A percentile compares a stretch with the other conserved stretches of the same genome.
phyloP scores from a whole-genome alignment of 2,113 vertebrate genomes.

The Promerops cafer region DNA sequence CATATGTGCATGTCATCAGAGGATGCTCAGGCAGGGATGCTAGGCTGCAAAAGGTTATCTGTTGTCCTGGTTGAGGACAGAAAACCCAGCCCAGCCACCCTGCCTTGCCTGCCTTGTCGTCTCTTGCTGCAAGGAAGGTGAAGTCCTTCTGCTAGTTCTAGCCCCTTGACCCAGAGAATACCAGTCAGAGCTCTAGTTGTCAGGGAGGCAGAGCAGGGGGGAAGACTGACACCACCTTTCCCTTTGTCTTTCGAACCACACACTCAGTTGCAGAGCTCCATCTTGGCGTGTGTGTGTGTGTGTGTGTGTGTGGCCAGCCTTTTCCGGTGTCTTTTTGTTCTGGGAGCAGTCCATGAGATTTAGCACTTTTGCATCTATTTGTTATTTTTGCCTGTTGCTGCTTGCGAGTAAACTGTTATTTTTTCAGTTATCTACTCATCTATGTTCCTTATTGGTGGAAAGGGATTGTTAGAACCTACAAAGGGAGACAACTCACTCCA shows the following conservation, averaged over 20 bases:
- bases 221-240: background rate
- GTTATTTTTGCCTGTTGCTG: background rate
- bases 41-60: background rate
- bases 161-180: background rate
- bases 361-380: background rate
- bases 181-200: background rate
- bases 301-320: background rate
- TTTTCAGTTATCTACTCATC: background rate
- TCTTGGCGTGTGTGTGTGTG: background rate
- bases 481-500: background rate
- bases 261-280: accelerated
- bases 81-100: background rate
- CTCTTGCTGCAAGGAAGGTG: background rate
- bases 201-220: background rate
- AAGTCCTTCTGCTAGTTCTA: background rate
- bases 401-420: background rate
- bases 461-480: background rate
- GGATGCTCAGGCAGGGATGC: background rate
- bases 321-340: background rate
- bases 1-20: background rate
- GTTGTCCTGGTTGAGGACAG: background rate
- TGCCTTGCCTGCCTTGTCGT: background rate
- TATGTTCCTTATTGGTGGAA: background rate
- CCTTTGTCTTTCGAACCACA: background rate
- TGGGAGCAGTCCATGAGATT: background rate